phyloP scores from a whole-genome alignment of 2,113 vertebrate species.

The Helogale parvula region DNA sequence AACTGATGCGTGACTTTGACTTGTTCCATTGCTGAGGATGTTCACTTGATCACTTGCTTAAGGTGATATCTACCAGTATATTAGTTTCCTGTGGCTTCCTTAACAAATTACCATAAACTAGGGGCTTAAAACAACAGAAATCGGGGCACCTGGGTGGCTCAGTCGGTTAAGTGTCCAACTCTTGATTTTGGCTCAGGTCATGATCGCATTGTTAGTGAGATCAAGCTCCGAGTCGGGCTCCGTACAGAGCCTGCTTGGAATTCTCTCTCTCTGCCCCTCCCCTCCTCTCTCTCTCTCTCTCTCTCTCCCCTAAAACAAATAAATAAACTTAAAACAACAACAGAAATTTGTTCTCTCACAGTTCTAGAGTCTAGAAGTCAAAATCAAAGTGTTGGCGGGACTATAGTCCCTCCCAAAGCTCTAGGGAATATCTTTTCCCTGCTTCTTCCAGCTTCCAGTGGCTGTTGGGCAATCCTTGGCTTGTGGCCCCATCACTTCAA shows the following conservation, averaged over 20 bases:
- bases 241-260: too few species aligned
- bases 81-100: background rate
- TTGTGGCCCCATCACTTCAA: background rate
- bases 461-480: background rate
- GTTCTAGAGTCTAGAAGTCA: too few species aligned
- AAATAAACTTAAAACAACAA: too few species aligned
- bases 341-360: too few species aligned
- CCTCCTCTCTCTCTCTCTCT: too few species aligned
- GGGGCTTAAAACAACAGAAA: background rate
- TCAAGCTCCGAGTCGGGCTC: too few species aligned
- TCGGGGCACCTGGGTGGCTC: background rate
- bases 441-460: background rate
- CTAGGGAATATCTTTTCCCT: background rate
- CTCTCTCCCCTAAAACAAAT: too few species aligned
- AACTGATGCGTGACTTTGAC: background rate
- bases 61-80: background rate
- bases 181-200: too few species aligned
- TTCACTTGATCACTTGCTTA: background rate
- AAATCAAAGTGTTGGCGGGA: background rate
- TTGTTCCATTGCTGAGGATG: background rate
- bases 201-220: too few species aligned
- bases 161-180: too few species aligned
- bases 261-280: too few species aligned
- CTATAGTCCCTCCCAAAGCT: background rate
- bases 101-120: background rate